phyloP scores from a whole-genome alignment of 2,888 invertebrate species.

The Charanyca ferruginea region DNA sequence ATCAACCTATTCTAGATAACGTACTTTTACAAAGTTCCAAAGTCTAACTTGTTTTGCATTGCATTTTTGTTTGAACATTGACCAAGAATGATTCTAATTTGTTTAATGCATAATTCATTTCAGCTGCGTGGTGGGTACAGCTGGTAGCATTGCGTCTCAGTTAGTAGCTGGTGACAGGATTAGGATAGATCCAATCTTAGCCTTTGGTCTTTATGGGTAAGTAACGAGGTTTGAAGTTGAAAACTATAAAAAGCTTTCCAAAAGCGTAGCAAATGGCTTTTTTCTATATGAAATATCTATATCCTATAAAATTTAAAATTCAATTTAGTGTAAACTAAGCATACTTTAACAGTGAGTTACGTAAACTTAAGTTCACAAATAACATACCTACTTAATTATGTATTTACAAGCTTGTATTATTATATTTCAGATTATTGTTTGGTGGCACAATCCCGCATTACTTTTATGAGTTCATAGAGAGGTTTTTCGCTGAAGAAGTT shows the following conservation, averaged over 20 bases:
- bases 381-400: too few species aligned
- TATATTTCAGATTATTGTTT: constrained; percentile 92
- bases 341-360: too few species aligned
- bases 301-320: too few species aligned
- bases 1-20: constrained; percentile 19
- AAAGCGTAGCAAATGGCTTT: too few species aligned
- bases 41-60: constrained; percentile 46
- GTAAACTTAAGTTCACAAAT: too few species aligned
- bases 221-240: constrained; percentile 43
- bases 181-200: constrained; percentile 93
- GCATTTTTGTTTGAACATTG: constrained; percentile 18
- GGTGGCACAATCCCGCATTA: constrained; percentile 95
- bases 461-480: constrained; percentile 93
- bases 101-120: constrained; percentile 65
- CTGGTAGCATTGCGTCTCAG: constrained; percentile 94
- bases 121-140: constrained; percentile 93
- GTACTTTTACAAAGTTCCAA: constrained; percentile 52
- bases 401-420: too few species aligned
- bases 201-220: constrained; percentile 95
- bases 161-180: constrained; percentile 92
- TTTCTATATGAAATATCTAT: too few species aligned
- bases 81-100: constrained; percentile 1
- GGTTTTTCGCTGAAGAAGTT: constrained; percentile 91
- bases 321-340: too few species aligned
- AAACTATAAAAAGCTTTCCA: not conserved